Evolutionary conservation across 2,888 invertebrate species (phyloP), one percentile per base, ranked within the genome.

Genomic region (Drosophila mulleri): DNA sequence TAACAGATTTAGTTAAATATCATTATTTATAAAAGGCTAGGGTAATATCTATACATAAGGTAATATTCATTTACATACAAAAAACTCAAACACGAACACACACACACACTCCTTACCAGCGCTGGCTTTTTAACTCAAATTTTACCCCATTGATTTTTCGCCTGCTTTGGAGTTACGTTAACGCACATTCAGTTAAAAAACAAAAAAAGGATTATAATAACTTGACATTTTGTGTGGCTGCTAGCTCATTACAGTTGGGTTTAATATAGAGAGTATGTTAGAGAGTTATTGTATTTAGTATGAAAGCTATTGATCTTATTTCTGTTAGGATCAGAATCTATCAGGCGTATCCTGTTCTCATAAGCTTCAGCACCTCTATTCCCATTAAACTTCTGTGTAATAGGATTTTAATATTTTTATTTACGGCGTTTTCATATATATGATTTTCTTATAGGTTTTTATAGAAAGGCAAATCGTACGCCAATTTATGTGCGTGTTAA

Each of bases 21-120:
- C 12, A 45, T 57, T 48, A 57, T 66, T 71, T 77, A 67, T 69
- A 80, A 71, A 71, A 54, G 63, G 50, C 50, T 82, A 82, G 82
- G 59, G 29, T 70, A 50, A 77, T 32, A 61, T 12, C 29, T 35
- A 58, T n/a, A 62, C 26, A 44, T 58, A 61, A 69, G 57, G 47
- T 56, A 64, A 69, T 14, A 67, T 63, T 66, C 80, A 74, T 62
- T 50, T 39, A 56, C 63, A 70, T 50, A 57, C 41, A 29, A 50
- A 50, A 32, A 6, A 50, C 29, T n/a, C 48, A 48, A n/a, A 45
- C 47, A 29, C 42, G 23, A 41, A 18, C 42, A 26, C 45, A n/a
- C 54, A 67, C 61, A 48, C 47, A 48, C 32, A 63, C 54, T n/a
- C 56, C 8, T 56, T 23, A 44, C 41, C 6, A 29, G 18, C 35